These are phyloP conservation scores for Andrena marginata DNA, from an alignment of 2,888 invertebrate species.

Conservation along the genomic window DNA sequence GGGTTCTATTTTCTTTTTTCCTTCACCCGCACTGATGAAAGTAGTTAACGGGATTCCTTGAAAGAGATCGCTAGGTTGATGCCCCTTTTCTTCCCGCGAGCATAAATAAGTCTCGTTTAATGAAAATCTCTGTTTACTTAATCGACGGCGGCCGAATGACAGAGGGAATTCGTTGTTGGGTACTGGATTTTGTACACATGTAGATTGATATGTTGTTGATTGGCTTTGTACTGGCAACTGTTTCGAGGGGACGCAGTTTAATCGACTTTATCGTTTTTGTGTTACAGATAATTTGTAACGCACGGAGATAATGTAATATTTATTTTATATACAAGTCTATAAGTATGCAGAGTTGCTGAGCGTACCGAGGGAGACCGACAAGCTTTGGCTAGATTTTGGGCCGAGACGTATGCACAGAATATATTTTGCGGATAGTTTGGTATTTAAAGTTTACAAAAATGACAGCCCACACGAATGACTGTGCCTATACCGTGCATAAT, in stretches of 20 bases:
- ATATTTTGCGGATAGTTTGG: constrained; percentile 52
- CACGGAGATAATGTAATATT: background rate
- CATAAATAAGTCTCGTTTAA: background rate
- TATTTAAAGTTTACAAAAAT: constrained; percentile 65
- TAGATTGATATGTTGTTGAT: constrained; percentile 23
- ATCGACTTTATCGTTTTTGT: constrained; percentile 18
- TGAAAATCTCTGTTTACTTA: background rate
- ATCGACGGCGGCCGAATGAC: background rate
- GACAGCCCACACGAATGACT: constrained; percentile 57
- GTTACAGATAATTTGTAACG: constrained; percentile 34
- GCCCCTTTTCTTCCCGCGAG: background rate
- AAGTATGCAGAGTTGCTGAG: constrained; percentile 12
- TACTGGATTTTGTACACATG: background rate
- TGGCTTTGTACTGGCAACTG: background rate
- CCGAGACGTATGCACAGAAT: constrained; percentile 51
- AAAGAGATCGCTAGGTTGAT: constrained; percentile 12
- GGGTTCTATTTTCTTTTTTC: background rate
- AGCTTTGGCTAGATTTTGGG: background rate
- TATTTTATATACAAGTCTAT: background rate
- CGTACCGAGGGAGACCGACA: background rate
- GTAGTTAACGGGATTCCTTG: constrained; percentile 22
- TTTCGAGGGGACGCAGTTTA: background rate
- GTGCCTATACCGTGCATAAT: constrained; percentile 44
- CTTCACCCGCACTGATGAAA: background rate
- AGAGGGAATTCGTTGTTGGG: background rate